phyloP scores from a whole-genome alignment of 2,888 invertebrate genomes.

The Hydropsyche betteni region DNA sequence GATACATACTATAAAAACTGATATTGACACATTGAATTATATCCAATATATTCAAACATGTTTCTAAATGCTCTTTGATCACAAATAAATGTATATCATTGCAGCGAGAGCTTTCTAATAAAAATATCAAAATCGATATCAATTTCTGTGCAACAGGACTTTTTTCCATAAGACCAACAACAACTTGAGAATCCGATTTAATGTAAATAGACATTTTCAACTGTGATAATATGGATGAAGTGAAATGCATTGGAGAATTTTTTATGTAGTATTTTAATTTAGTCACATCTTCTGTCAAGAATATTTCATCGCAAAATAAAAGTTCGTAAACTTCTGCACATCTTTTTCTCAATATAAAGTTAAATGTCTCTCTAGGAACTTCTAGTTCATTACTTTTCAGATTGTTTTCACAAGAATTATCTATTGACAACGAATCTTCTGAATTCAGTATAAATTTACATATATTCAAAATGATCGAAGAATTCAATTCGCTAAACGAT shows the following conservation, averaged over 20 bases:
- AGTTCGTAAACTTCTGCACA: conserved; percentile 20
- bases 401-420: background rate
- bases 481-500: background rate
- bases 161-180: conserved; percentile 34
- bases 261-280: conserved; percentile 27
- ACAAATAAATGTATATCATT: conserved; percentile 55
- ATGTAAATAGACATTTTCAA: conserved; percentile 15
- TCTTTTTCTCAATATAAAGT: conserved; percentile 24
- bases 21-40: conserved; percentile 55
- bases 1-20: conserved; percentile 32
- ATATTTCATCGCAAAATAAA: background rate
- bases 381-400: background rate
- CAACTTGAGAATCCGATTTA: conserved; percentile 12
- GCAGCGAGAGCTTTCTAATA: conserved; percentile 33
- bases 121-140: conserved; percentile 1
- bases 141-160: conserved; percentile 39
- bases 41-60: conserved; percentile 55
- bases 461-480: conserved; percentile 33
- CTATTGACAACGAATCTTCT: background rate
- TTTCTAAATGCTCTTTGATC: conserved; percentile 57
- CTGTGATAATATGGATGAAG: conserved; percentile 26
- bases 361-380: background rate
- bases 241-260: conserved; percentile 31
- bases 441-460: conserved; percentile 42
- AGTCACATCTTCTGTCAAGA: background rate